These are phyloP conservation scores for Spisula solida DNA, from an alignment of 2,888 invertebrate species.

Conservation along the genomic window DNA sequence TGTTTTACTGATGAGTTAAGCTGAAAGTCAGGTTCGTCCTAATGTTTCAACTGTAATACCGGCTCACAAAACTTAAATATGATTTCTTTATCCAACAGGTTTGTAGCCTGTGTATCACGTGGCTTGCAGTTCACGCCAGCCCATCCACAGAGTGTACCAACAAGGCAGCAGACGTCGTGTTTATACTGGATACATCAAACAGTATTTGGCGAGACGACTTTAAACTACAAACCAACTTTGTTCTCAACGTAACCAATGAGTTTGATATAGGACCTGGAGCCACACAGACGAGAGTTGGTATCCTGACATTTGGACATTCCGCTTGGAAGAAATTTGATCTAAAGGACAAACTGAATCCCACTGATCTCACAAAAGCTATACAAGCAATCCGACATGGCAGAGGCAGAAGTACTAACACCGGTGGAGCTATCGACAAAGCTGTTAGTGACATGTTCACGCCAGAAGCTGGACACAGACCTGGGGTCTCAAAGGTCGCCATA, in stretches of 20 bases:
- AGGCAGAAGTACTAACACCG: conserved; percentile 78
- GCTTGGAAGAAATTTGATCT: conserved; percentile 74
- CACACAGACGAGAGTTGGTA: conserved; percentile 75
- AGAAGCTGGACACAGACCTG: conserved; percentile 65
- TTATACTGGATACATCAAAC: conserved; percentile 79
- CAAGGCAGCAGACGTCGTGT: conserved; percentile 79
- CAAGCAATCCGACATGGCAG: conserved; percentile 65
- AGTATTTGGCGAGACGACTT: conserved; percentile 83
- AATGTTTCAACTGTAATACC: too few species aligned
- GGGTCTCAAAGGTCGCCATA: conserved; percentile 78
- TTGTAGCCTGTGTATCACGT: neutral
- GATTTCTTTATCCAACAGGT: neutral
- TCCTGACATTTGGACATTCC: conserved; percentile 77
- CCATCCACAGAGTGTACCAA: conserved; percentile 43
- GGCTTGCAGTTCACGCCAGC: neutral
- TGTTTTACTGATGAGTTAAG: too few species aligned
- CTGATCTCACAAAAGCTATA: conserved; percentile 64
- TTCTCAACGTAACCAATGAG: conserved; percentile 73
- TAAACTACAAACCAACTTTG: conserved; percentile 76
- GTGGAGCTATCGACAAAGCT: conserved; percentile 76
- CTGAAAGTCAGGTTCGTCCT: too few species aligned
- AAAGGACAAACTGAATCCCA: conserved; percentile 65
- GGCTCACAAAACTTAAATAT: neutral
- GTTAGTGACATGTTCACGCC: conserved; percentile 73
- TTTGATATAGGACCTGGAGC: conserved; percentile 77